Conservation (phyloP, 2,797 vertebrate species). For the Tadarida brasiliensis region DNA sequence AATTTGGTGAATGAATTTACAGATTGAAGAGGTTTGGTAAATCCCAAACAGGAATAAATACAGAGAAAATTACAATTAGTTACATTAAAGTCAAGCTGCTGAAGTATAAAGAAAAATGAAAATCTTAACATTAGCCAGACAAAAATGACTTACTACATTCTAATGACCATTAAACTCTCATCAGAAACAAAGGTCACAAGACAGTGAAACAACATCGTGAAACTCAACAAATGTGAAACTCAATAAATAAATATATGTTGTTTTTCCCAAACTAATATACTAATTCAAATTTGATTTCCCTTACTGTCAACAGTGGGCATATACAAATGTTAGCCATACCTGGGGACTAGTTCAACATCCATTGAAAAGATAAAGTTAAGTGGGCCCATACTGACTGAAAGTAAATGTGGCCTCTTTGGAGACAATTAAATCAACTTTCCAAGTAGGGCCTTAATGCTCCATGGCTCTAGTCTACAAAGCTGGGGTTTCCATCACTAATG, state of each 20-base stretch:
- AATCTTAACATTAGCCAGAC: neutral
- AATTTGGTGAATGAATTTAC: neutral
- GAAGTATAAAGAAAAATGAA: neutral
- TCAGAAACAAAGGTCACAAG: neutral
- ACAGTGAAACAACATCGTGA: neutral
- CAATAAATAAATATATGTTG: neutral
- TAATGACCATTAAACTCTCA: neutral
- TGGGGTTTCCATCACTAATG: neutral
- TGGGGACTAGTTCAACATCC: neutral
- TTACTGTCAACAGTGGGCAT: neutral
- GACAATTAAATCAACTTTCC: neutral
- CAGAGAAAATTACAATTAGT: neutral
- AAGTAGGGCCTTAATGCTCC: neutral
- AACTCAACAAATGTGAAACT: neutral
- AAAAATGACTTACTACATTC: neutral
- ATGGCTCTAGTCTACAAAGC: neutral
- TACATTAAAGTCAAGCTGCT: neutral
- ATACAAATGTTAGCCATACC: neutral
- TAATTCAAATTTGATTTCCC: conserved; percentile 16
- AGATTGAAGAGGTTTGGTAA: neutral
- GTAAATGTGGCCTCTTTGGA: neutral
- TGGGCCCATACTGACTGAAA: neutral
- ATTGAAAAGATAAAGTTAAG: neutral
- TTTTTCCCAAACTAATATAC: neutral
- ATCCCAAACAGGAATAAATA: neutral